These are phyloP conservation scores for Collichthys lucidus DNA, from an alignment of 2,113 vertebrate genomes.

Conservation along the genomic window DNA sequence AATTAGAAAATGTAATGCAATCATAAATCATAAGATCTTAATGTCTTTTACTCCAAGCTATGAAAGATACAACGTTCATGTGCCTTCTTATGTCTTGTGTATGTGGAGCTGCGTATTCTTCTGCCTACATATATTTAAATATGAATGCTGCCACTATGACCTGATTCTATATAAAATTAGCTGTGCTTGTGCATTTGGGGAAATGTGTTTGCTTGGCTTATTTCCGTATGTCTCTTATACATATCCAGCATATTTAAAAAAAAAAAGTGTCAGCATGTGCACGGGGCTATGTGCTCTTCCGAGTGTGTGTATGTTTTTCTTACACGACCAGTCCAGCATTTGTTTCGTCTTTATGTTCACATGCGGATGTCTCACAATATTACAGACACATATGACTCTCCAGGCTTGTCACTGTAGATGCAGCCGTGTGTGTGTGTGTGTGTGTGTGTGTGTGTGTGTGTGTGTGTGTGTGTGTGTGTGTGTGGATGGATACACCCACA, in stretches of 20 bases:
- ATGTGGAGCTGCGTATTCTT: neutral
- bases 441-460: no score
- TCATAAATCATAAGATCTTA: slow-evolving; percentile 4
- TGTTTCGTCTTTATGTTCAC: slow-evolving; percentile 9
- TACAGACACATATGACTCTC: neutral
- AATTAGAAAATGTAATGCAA: no score
- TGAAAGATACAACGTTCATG: neutral
- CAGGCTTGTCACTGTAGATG: neutral
- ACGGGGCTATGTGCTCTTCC: neutral
- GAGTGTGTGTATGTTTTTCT: neutral
- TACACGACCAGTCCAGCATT: neutral
- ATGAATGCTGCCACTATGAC: slow-evolving; percentile 15
- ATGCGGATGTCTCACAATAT: neutral
- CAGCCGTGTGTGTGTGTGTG: neutral
- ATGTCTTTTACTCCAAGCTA: neutral
- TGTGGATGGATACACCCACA: neutral
- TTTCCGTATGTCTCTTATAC: neutral
- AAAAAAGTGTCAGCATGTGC: neutral
- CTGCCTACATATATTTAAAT: slow-evolving; percentile 27
- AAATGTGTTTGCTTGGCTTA: neutral
- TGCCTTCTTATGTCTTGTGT: neutral
- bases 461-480: no score
- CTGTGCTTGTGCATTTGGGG: slow-evolving; percentile 6
- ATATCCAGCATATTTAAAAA: neutral
- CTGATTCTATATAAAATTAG: slow-evolving; percentile 1